These are phyloP conservation scores for Dermatemys mawii DNA, from an alignment of 2,113 vertebrate species.

Conservation along the genomic window DNA sequence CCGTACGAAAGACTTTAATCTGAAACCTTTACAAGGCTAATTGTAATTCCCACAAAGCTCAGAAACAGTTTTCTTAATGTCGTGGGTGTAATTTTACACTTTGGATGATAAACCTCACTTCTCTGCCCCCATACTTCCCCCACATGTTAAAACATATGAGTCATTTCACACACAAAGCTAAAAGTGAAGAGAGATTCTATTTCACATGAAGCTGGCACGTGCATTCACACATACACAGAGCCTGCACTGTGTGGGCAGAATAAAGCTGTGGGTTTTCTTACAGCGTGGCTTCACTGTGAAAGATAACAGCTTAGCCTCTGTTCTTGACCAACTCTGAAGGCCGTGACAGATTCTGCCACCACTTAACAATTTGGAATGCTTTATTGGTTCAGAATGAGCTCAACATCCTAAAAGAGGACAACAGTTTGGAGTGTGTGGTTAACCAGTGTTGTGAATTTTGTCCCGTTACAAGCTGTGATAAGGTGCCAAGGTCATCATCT, in stretches of 20 bases:
- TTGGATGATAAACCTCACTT: constrained; percentile 38
- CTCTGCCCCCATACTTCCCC: background rate
- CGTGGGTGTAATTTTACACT: constrained; percentile 46
- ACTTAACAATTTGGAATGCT: background rate
- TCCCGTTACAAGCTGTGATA: too few species aligned
- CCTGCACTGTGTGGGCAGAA: background rate
- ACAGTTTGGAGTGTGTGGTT: background rate
- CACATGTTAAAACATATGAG: constrained; percentile 14
- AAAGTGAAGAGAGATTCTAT: background rate
- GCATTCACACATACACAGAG: background rate
- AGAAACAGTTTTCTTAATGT: constrained; percentile 35
- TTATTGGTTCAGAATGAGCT: background rate
- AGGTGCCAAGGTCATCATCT: background rate
- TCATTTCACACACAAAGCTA: constrained; percentile 24
- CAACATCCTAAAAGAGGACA: background rate
- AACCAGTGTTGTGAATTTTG: background rate
- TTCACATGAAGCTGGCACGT: background rate
- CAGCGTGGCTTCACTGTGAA: background rate
- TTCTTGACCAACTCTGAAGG: background rate
- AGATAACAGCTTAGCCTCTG: background rate
- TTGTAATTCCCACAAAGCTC: constrained; percentile 53
- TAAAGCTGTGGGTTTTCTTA: background rate
- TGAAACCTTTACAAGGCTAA: constrained; percentile 56
- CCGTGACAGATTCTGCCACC: background rate
- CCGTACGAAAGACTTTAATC: constrained; percentile 53